phyloP scores from a whole-genome alignment of 1,140 invertebrate species.

The Plectrocnemia conspersa region DNA sequence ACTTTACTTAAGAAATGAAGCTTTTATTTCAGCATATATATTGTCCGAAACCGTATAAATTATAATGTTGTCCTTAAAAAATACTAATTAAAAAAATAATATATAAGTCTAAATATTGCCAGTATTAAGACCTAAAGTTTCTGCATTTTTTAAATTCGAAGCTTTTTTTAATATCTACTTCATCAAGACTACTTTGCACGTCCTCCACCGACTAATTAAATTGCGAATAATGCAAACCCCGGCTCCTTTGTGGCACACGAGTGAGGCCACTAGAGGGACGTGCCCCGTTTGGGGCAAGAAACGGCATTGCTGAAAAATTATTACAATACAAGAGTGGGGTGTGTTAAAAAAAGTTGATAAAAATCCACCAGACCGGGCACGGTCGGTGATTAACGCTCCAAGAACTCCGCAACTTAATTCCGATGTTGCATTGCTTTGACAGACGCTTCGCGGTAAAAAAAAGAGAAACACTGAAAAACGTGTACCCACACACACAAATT shows the following conservation, averaged over 20 bases:
- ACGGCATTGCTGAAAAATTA: not conserved
- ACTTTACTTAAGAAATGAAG: no score
- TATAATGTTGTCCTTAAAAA: no score
- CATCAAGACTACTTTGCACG: slow-evolving; percentile 24
- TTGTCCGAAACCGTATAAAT: no score
- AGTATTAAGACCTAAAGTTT: no score
- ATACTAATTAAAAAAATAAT: no score
- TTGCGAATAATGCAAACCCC: slow-evolving; percentile 24
- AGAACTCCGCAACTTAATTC: slow-evolving; percentile 33
- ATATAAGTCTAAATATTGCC: no score
- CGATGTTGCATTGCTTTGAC: slow-evolving; percentile 30
- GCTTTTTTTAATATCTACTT: no score
- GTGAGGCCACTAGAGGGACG: slow-evolving; percentile 7
- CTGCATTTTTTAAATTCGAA: no score
- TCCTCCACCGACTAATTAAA: slow-evolving; percentile 23
- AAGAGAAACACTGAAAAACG: slow-evolving; percentile 8
- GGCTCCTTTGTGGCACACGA: slow-evolving; percentile 6
- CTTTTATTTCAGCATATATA: no score
- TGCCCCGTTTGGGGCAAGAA: not conserved
- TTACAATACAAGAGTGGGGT: not conserved
- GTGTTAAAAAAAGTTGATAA: slow-evolving; percentile 21
- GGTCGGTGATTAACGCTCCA: slow-evolving; percentile 33
- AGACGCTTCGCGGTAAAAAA: slow-evolving; percentile 20
- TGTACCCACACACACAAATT: not conserved
- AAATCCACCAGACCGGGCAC: slow-evolving; percentile 20